Conservation (phyloP, 2,797 vertebrate genomes). For the Tachyglossus aculeatus region DNA sequence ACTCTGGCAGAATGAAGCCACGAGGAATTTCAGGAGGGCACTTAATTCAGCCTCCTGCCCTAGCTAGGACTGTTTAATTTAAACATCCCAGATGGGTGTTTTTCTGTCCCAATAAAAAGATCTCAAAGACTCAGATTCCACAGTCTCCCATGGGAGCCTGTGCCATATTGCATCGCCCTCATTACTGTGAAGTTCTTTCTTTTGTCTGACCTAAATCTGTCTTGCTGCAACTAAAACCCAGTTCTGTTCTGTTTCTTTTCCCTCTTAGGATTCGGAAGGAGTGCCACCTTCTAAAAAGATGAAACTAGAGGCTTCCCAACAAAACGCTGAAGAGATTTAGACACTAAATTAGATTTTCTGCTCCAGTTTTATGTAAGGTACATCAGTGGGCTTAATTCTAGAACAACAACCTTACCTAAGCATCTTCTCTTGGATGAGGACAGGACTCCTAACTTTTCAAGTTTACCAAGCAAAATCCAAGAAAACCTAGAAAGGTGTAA, state of each 20-base stretch:
- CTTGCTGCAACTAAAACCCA: background rate
- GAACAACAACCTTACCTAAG: conserved; percentile 70
- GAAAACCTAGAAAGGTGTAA: conserved; percentile 71
- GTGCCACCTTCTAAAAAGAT: conserved; percentile 90
- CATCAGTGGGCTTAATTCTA: conserved; percentile 74
- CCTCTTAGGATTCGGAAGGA: conserved; percentile 88
- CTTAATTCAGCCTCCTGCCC: too few relatives aligned
- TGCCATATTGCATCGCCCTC: too few relatives aligned
- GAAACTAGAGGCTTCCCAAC: conserved; percentile 91
- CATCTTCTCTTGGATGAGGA: conserved; percentile 72
- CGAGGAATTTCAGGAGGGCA: too few relatives aligned
- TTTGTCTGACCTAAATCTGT: accelerated
- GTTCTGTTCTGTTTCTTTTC: conserved; percentile 14
- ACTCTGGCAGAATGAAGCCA: too few relatives aligned
- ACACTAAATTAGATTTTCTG: conserved; percentile 48
- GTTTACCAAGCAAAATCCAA: conserved; percentile 80
- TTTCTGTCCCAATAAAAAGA: too few relatives aligned
- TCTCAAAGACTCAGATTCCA: too few relatives aligned
- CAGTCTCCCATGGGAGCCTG: too few relatives aligned
- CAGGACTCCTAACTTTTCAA: conserved; percentile 76
- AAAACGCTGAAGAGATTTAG: conserved; percentile 92
- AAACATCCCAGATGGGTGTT: too few relatives aligned
- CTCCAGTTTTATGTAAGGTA: conserved; percentile 75
- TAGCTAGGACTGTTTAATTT: too few relatives aligned
- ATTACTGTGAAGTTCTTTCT: too few relatives aligned